phyloP scores from a whole-genome alignment of 2,888 invertebrate species.

The Acleris literana region DNA sequence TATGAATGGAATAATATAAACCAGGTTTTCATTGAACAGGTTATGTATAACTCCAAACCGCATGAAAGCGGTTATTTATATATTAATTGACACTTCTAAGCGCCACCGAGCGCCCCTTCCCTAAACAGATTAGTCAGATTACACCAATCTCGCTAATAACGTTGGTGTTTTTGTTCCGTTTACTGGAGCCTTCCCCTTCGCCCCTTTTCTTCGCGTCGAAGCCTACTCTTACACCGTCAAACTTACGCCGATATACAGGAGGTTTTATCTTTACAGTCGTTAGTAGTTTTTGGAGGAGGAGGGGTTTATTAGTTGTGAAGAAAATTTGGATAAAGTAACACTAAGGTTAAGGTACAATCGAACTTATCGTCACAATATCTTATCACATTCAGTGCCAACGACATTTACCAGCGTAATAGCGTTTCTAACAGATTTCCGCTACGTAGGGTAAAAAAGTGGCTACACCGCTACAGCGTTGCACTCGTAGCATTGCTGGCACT shows the following conservation, averaged over 20 bases:
- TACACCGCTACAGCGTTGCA: no score
- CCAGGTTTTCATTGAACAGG: not conserved
- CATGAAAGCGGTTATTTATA: constrained; percentile 47
- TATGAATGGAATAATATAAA: no score
- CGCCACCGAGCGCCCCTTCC: constrained; percentile 62
- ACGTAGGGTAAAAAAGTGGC: no score
- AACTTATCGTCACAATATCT: no score
- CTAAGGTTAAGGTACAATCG: no score
- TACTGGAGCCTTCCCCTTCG: constrained; percentile 73
- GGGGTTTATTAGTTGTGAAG: no score
- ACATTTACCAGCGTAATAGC: no score
- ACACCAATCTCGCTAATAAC: constrained; percentile 84
- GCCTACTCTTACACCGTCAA: constrained; percentile 61
- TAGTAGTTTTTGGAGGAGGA: not conserved
- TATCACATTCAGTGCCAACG: no score
- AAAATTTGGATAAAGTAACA: no score
- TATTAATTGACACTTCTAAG: constrained; percentile 70
- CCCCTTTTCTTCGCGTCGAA: constrained; percentile 71
- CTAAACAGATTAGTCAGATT: constrained; percentile 84
- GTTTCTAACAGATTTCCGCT: no score
- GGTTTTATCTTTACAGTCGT: not conserved
- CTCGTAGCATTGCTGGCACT: no score
- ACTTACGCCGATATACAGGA: constrained; percentile 2
- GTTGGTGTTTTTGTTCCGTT: constrained; percentile 82
- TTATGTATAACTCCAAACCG: constrained; percentile 1